Percentiles rank a stretch among this genome's conserved stretches.
phyloP scores from a whole-genome alignment of 2,113 vertebrate genomes.

The Cyphomyrus plagiostoma region DNA sequence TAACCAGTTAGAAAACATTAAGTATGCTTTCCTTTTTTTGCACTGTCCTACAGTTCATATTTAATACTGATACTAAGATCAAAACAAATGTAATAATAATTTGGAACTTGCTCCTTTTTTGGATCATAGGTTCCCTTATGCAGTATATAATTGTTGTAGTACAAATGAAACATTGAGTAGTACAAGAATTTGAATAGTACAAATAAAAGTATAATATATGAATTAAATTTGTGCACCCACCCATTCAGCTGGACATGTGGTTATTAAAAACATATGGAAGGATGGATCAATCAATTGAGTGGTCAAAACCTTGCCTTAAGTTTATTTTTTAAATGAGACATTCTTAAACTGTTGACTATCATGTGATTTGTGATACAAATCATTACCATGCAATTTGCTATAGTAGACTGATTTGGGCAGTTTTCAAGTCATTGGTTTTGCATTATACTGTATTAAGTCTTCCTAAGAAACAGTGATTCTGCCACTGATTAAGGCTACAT shows the following conservation, averaged over 20 bases:
- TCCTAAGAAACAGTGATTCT: neutral
- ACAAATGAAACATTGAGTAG: neutral
- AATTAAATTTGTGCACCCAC: neutral
- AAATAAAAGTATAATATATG: neutral
- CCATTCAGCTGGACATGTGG: neutral
- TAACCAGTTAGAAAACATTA: neutral
- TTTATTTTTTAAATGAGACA: neutral
- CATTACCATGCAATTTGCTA: neutral
- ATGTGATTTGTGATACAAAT: neutral
- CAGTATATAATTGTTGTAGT: neutral
- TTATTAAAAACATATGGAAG: neutral
- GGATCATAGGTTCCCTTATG: neutral
- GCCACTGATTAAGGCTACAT: neutral
- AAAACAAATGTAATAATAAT: neutral
- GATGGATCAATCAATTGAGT: neutral
- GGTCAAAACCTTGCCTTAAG: neutral
- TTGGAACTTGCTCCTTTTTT: neutral
- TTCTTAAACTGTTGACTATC: neutral
- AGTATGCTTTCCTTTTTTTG: neutral
- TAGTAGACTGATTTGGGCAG: neutral
- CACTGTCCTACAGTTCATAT: neutral
- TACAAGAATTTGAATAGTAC: neutral
- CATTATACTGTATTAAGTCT: neutral
- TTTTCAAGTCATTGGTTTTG: neutral
- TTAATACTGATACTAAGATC: neutral